Evolutionary conservation across 2,888 invertebrate species (phyloP), one percentile per base, ranked within the genome.

Genomic region (Tipula vernalis): DNA sequence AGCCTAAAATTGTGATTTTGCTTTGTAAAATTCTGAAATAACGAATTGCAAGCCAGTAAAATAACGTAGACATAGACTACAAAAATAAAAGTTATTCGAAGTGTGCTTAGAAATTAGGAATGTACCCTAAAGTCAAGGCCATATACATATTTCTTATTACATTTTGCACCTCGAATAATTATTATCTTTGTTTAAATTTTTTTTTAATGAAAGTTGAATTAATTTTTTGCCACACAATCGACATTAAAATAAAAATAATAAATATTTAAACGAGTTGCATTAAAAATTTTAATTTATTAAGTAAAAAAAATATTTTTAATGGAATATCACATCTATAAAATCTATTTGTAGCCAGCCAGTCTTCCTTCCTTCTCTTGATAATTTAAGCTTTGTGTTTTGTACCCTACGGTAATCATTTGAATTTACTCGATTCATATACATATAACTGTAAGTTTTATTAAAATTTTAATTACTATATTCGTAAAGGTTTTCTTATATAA

Each of bases 311-410:
- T n/a, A n/a, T n/a, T 57, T 57, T 57, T 57, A 57, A 15, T 57
- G 51, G 15, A 57, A 2, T 39, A 39, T 39, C 39, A 39, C 39
- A 57, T 85, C 42, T 87, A 87, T 86, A 41, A 84, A 39, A 84
- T 36, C 86, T 15, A 41, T 87, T 87, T 42, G 42, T n/a, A 86
- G 85, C 28, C 47, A 57, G 87, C 85, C 41, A 86, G 42, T 71
- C 51, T 39, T 28, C 42, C 41, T 36, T 71, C 51, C 51, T 28
- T 57, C 41, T 36, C 83, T 36, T 86, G 71, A 47, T 36, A 36
- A 15, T 28, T 51, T 57, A 15, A 57, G 15, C 5, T 18, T 57
- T 18, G 18, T 28, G 28, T 71, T 71, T 18, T 71, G 71, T 71
- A 71, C 71, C 71, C 71, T 71, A 71, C 71, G 71, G 71, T 51